phyloP scores from a whole-genome alignment of 2,797 vertebrate species.

The Phalloptychus januarius region DNA sequence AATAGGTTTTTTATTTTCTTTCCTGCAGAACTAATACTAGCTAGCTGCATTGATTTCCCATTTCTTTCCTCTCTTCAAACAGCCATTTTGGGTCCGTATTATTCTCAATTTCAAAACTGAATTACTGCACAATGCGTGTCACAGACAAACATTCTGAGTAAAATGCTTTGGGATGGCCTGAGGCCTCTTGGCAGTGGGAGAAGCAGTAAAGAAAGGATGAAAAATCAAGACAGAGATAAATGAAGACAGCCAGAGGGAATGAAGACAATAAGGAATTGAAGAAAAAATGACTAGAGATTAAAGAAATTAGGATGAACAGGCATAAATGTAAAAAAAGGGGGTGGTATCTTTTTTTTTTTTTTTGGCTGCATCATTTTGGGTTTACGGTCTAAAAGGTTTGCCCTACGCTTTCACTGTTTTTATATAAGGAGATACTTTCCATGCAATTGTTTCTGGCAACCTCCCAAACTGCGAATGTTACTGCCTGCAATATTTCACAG shows the following conservation, averaged over 20 bases:
- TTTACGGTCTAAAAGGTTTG: constrained; percentile 7
- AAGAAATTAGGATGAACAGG: background rate
- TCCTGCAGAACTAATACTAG: background rate
- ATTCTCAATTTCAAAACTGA: constrained; percentile 17
- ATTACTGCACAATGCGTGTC: constrained; percentile 4
- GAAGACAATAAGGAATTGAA: background rate
- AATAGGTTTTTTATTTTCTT: background rate
- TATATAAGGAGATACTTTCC: constrained; percentile 14
- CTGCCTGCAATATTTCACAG: constrained; percentile 33
- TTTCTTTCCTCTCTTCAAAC: background rate
- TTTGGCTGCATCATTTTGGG: background rate
- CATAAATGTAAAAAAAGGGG: constrained; percentile 4
- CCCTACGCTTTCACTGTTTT: background rate
- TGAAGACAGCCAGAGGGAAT: background rate
- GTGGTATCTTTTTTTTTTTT: background rate
- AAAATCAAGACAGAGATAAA: constrained; percentile 5
- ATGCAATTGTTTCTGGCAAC: constrained; percentile 11
- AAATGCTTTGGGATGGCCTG: constrained; percentile 11
- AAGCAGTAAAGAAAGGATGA: background rate
- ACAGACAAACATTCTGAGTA: background rate
- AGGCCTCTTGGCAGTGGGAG: constrained; percentile 3
- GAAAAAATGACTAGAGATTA: background rate
- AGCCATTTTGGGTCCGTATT: constrained; percentile 8
- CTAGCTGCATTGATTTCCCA: constrained; percentile 9
- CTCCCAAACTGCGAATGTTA: constrained; percentile 17